Base-by-base conservation (phyloP, 2,888 invertebrate genomes). In the Crocallis elinguaria region DNA sequence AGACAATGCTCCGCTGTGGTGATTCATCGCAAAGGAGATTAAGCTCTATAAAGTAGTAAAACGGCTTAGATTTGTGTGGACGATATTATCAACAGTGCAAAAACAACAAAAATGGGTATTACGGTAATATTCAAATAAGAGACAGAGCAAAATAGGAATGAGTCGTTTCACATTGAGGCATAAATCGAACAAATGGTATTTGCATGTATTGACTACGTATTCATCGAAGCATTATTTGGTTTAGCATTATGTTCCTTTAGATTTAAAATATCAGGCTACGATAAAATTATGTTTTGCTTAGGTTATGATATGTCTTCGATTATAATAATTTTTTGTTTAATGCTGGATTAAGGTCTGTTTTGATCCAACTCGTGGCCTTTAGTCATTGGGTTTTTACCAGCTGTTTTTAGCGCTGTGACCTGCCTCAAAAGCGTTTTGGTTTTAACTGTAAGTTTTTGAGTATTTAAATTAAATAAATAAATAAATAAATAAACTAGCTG, bases 111-210 rank as follows among this genome's bases (percentile, higher is more conserved):
- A 82, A 82, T 79, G 73, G 73, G 73, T 79, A 80, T 77, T 72
- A 80, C 74, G 70, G 77, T 79, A 76, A 80, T 82, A 81, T 80
- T 79, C 80, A 76, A 81, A 82, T 82, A 80, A 86, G 82, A 82
- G 76, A 76, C 67, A 77, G 78, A 83, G 78, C 80, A 71, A 82
- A 84, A 82, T 80, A 77, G 80, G 73, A 83, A 83, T 83, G 83
- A 83, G 77, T 80, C 79, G 84, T 83, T 81, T 79, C 76, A 75
- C 80, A 79, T 80, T 77, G 77, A 75, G 73, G 73, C 79, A 86
- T 86, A 86, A 86, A 86, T 86, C 82, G 75, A 71, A 69, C 71
- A 76, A 82, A 84, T 79, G 82, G 76, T 73, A 80, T 84, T 85
- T 84, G 80, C 82, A 84, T 82, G 80, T 71, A 74, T 50, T 39